Percentiles rank a stretch among this genome's conserved stretches.
These are phyloP conservation scores for Sebastiscus tertius DNA, from an alignment of 2,797 vertebrate species.

Conservation along the genomic window DNA sequence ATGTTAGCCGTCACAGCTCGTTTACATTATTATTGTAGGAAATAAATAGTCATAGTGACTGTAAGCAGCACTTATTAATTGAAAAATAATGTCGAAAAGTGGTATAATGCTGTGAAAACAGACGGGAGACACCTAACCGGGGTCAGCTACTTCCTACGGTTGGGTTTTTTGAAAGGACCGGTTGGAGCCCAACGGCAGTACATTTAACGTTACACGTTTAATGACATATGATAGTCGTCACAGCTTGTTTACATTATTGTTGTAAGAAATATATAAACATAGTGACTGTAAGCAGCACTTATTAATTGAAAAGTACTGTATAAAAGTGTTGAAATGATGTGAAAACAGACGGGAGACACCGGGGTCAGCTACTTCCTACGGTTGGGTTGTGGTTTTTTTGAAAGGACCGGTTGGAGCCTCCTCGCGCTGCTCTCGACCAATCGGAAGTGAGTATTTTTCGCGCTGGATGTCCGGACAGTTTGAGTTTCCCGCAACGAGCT, in stretches of 20 bases:
- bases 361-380: slow-evolving; percentile 59
- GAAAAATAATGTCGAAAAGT: not conserved
- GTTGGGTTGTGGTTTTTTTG: slow-evolving; percentile 77
- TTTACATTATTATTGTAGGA: not conserved
- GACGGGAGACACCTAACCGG: slow-evolving; percentile 8
- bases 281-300: accelerated
- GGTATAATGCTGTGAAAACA: not conserved
- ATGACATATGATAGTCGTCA: too few species aligned
- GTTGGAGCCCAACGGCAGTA: slow-evolving; percentile 71
- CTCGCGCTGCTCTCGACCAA: slow-evolving; percentile 86
- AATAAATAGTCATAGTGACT: accelerated
- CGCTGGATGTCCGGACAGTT: slow-evolving; percentile 91
- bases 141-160: slow-evolving; percentile 63
- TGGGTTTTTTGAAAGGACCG: slow-evolving; percentile 89
- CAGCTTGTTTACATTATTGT: not conserved
- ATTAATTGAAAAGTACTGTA: not conserved
- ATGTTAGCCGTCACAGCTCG: not conserved
- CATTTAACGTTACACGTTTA: not conserved
- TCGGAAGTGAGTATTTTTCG: slow-evolving; percentile 94
- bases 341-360: slow-evolving; percentile 15
- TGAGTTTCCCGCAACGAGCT: slow-evolving; percentile 84
- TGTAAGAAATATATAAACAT: not conserved
- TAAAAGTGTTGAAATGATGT: not conserved
- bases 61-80: not conserved
- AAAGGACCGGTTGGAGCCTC: slow-evolving; percentile 89